Conservation (phyloP, 2,888 invertebrate species). For the Rapana venosa region DNA sequence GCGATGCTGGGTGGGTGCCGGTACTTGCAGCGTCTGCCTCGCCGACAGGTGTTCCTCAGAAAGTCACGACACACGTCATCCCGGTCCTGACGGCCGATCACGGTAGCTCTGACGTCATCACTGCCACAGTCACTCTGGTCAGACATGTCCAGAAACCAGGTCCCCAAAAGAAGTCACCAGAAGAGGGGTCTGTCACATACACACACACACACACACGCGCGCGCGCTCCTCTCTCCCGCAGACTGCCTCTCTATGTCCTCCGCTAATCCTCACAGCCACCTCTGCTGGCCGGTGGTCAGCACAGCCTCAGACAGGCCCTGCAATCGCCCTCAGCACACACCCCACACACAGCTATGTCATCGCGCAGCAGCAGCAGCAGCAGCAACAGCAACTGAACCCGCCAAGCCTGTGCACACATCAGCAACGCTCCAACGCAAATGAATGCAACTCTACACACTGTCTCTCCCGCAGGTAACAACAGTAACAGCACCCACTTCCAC, state of each 20-base stretch:
- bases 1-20: slow-evolving; percentile 78
- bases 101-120: slow-evolving; percentile 55
- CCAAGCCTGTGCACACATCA: too few species aligned
- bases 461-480: too few species aligned
- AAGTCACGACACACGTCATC: slow-evolving; percentile 83
- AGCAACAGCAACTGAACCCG: background rate
- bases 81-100: slow-evolving; percentile 35
- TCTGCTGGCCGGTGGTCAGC: background rate
- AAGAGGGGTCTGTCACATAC: background rate
- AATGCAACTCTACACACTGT: too few species aligned
- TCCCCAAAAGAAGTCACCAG: background rate
- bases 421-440: background rate
- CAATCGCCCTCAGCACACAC: background rate
- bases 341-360: background rate
- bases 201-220: background rate
- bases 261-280: background rate
- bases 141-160: slow-evolving; percentile 59
- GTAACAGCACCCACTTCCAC: too few species aligned
- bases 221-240: background rate
- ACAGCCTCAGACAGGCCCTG: background rate
- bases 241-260: background rate
- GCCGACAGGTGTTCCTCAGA: slow-evolving; percentile 82
- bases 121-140: slow-evolving; percentile 69
- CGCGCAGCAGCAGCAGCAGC: background rate
- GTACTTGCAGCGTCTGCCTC: slow-evolving; percentile 83